These are phyloP conservation scores for Oreocharis arfaki DNA, from an alignment of 2,113 vertebrate species.

Conservation along the genomic window DNA sequence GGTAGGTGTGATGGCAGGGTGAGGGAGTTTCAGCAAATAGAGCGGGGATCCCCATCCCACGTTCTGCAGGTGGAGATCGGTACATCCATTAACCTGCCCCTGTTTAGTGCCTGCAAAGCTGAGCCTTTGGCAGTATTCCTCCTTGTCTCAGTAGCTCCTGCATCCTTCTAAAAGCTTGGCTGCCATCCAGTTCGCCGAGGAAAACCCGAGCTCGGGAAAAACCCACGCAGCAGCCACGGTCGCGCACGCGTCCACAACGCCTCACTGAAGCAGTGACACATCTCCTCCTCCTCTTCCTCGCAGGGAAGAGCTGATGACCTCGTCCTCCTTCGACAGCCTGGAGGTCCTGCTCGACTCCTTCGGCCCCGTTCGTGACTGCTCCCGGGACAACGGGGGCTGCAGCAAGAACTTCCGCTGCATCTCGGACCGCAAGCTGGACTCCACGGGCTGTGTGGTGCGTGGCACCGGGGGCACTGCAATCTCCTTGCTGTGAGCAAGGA, in stretches of 20 bases:
- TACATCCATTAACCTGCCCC: background rate
- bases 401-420: constrained; percentile 98
- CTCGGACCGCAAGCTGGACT: constrained; percentile 94
- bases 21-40: background rate
- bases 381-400: constrained; percentile 94
- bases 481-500: background rate
- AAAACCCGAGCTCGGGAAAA: background rate
- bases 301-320: constrained; percentile 98
- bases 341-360: constrained; percentile 97
- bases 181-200: accelerated
- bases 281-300: background rate
- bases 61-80: background rate
- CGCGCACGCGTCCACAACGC: accelerated
- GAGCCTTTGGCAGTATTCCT: background rate
- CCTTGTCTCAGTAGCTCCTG: background rate
- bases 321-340: constrained; percentile 95
- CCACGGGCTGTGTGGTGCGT: constrained; percentile 93
- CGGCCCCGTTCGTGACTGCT: constrained; percentile 92
- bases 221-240: accelerated
- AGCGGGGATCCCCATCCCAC: background rate
- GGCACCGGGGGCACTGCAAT: accelerated
- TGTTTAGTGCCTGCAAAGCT: background rate
- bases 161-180: background rate
- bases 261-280: background rate
- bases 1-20: constrained; percentile 63